Percentiles rank a stretch among this genome's conserved stretches.
These are phyloP conservation scores for Tuberolachnus salignus DNA, from an alignment of 2,888 invertebrate genomes.

Conservation along the genomic window DNA sequence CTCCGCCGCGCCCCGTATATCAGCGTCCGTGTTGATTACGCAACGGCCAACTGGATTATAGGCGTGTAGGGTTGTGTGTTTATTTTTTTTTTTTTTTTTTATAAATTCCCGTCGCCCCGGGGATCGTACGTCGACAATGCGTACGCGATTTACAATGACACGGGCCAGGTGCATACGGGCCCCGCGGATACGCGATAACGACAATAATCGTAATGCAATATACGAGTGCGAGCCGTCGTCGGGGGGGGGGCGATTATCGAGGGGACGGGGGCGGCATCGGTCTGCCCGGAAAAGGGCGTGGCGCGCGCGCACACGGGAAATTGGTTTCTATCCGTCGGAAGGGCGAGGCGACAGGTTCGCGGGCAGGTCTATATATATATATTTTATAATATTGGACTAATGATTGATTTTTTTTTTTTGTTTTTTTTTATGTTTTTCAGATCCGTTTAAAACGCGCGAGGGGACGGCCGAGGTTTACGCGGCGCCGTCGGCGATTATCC, in stretches of 20 bases:
- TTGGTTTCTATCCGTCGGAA: constrained; percentile 44
- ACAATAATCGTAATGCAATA: too few species aligned
- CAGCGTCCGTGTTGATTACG: constrained; percentile 30
- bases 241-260: background rate
- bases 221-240: background rate
- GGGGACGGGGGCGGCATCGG: background rate
- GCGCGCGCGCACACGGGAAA: constrained; percentile 37
- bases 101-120: constrained; percentile 1
- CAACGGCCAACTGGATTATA: constrained; percentile 45
- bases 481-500: constrained; percentile 34
- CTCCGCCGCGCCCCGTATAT: too few species aligned
- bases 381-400: too few species aligned
- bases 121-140: constrained; percentile 32
- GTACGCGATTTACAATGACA: constrained; percentile 33
- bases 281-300: constrained; percentile 40
- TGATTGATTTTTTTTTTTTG: too few species aligned
- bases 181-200: background rate
- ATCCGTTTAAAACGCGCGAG: constrained; percentile 20
- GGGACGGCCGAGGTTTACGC: constrained; percentile 33
- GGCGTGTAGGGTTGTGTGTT: too few species aligned
- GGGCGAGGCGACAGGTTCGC: constrained; percentile 27
- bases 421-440: too few species aligned
- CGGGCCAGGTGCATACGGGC: constrained; percentile 14
- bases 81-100: background rate
- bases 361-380: constrained; percentile 6